Evolutionary conservation across 2,888 invertebrate genomes (phyloP), one percentile per base, ranked within the genome.

Genomic region (Xestia rhomboidea): DNA sequence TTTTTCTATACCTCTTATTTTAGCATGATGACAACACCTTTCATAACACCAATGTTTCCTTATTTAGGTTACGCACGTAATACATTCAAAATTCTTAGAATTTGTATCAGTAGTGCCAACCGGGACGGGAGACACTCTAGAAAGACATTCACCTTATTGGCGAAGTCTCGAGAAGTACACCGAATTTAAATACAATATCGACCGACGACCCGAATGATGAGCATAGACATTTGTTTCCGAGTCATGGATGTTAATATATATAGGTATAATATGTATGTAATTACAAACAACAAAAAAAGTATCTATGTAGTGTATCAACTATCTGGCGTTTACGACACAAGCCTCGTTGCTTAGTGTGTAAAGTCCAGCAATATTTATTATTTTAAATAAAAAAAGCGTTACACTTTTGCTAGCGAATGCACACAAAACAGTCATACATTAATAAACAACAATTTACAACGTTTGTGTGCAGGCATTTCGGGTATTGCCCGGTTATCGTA

Each of bases 401-500:
- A 41, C 78, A 86, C 78, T 85, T 88, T 72, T 82, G 79, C 64
- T 1, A 13, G 11, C 72, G 76, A 88, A 18, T 84, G 57, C 30
- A 77, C 87, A 71, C 71, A 72, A 46, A 69, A 64, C 70, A 27
- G 63, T 60, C 68, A 70, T 79, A 72, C 69, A 63, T 79, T 70
- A 83, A 83, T 82, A 79, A 80, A 80, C 60, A 69, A 80, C 41
- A 77, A 75, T 84, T 79, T 68, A 83, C 69, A 83, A 76, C 63
- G 27, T 68, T 73, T 73, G 73, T 73, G 66, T 68, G 70, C 73
- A 70, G 44, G 34, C 67, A 74, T 84, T 87, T 68, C 60, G 76
- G 63, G 27, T 78, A 79, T 49, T 88, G 69, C 76, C 78, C 69
- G 66, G 84, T 81, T 82, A 86, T 86, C 83, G 78, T 84, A 60